These are phyloP conservation scores for Poecilia latipinna DNA, from an alignment of 2,113 vertebrate genomes.

Conservation along the genomic window DNA sequence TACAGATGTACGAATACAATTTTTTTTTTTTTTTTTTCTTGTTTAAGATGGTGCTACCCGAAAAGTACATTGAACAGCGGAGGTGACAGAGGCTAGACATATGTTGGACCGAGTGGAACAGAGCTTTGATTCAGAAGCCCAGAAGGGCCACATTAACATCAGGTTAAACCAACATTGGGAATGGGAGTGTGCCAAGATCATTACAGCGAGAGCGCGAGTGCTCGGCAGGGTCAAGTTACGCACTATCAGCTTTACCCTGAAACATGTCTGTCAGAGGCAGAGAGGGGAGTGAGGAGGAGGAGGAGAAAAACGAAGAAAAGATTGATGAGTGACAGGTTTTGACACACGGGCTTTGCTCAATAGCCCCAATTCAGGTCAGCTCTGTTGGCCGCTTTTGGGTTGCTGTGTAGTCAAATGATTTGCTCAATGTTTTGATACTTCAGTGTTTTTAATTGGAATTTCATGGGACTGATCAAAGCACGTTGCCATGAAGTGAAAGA, in stretches of 20 bases:
- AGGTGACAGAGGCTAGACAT: conserved; percentile 44
- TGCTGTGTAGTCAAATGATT: conserved; percentile 13
- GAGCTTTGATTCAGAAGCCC: conserved; percentile 68
- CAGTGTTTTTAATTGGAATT: too few species aligned
- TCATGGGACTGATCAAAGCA: too few species aligned
- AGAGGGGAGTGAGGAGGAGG: conserved; percentile 33
- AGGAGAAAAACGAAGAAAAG: conserved; percentile 19
- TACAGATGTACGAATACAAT: conserved; percentile 27
- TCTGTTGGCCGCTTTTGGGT: conserved; percentile 28
- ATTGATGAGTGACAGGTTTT: conserved; percentile 58
- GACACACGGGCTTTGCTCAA: conserved; percentile 32
- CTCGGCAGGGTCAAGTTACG: conserved; percentile 54
- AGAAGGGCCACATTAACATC: conserved; percentile 65
- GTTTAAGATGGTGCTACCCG: conserved; percentile 32
- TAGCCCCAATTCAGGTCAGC: conserved; percentile 44
- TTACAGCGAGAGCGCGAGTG: conserved; percentile 40
- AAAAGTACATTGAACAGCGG: conserved; percentile 58
- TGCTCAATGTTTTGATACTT: background rate
- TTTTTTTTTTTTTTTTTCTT: conserved; percentile 49
- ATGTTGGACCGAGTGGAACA: conserved; percentile 43
- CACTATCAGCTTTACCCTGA: conserved; percentile 53
- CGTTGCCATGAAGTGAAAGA: too few species aligned
- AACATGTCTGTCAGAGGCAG: conserved; percentile 60
- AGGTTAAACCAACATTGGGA: conserved; percentile 79
- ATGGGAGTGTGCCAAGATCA: conserved; percentile 64